These are phyloP conservation scores for Sarcophaga rosellei DNA, from an alignment of 2,888 invertebrate genomes.

Conservation along the genomic window DNA sequence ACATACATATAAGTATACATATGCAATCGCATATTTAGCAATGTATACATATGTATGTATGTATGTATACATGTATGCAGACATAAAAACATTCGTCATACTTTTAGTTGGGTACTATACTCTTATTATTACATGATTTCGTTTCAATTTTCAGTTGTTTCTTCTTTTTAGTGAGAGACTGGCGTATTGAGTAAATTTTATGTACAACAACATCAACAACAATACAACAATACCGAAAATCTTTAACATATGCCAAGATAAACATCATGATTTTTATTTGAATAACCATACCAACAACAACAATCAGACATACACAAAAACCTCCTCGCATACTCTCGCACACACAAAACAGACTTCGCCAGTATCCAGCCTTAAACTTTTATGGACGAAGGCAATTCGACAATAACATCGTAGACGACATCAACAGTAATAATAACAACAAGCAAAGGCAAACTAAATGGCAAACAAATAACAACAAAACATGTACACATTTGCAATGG, in stretches of 20 bases:
- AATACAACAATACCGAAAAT: constrained; percentile 25
- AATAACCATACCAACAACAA: constrained; percentile 23
- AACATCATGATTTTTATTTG: constrained; percentile 59
- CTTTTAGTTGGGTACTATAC: constrained; percentile 9
- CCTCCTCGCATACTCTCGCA: neutral
- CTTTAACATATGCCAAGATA: constrained; percentile 57
- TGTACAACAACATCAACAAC: constrained; percentile 12
- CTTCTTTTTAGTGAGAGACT: constrained; percentile 17
- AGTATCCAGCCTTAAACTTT: constrained; percentile 34
- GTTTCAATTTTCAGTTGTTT: neutral
- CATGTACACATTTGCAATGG: constrained; percentile 46
- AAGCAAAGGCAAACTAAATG: constrained; percentile 21
- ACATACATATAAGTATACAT: neutral
- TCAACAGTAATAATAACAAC: constrained; percentile 1
- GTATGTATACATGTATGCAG: neutral
- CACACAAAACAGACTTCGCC: neutral
- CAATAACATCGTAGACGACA: constrained; percentile 27
- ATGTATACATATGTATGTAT: neutral
- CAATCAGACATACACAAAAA: constrained; percentile 2
- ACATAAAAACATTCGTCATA: constrained; percentile 12
- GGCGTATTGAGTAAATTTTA: constrained; percentile 27
- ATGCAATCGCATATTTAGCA: neutral
- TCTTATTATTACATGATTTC: constrained; percentile 37
- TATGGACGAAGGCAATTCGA: constrained; percentile 44
- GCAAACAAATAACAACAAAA: constrained; percentile 25